phyloP scores from a whole-genome alignment of 2,113 vertebrate genomes.

The Mirza zaza region DNA sequence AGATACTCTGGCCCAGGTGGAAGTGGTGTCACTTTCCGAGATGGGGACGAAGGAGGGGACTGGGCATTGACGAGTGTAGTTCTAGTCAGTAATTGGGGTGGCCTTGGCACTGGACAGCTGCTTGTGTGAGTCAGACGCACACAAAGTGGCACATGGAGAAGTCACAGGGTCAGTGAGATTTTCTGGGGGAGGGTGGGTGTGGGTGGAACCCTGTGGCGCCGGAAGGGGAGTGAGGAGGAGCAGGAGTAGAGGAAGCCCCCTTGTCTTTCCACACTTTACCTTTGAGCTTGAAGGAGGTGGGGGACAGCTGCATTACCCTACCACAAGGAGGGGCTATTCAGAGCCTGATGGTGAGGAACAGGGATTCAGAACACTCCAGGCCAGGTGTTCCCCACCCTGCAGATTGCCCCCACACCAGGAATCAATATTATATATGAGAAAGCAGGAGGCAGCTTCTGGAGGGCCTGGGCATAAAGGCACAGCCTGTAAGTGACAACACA shows the following conservation, averaged over 20 bases:
- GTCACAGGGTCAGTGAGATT: background rate
- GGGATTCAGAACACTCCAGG: background rate
- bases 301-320: background rate
- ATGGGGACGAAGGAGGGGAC: background rate
- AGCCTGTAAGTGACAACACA: background rate
- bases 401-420: background rate
- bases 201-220: background rate
- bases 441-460: background rate
- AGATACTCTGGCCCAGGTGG: background rate
- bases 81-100: no score
- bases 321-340: background rate
- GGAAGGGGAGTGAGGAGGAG: background rate
- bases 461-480: background rate
- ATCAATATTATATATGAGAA: background rate
- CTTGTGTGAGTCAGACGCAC: no score
- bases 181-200: background rate
- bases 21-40: background rate
- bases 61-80: no score
- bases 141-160: no score
- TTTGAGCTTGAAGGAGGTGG: background rate
- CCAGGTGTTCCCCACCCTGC: background rate
- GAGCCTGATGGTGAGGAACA: background rate
- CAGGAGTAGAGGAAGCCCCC: background rate
- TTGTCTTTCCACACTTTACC: background rate
- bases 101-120: no score